Base-by-base conservation (phyloP, 1,140 invertebrate genomes). In the Drosophila nasuta region DNA sequence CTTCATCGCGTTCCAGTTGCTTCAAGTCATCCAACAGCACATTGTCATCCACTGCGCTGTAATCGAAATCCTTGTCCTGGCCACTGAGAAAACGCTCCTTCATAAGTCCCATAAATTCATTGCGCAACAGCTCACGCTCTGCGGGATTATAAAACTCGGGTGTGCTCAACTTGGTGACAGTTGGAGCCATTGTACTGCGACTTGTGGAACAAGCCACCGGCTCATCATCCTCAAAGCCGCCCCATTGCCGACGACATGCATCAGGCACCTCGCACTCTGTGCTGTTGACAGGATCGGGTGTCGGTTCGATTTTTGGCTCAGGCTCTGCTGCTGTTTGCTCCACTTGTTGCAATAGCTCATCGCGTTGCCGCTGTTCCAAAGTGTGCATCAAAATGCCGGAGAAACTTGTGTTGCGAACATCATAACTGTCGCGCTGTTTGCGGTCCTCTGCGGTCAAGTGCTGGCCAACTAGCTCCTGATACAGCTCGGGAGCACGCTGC, bases 71-170 rank as follows among this genome's bases (percentile, higher is more conserved):
- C 46, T 85, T 77, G 93, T 98, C 98, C 87, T 96, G 95, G 0
- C 98, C 97, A 79, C 96, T 94, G 30, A 98, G 90, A 93, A 98
- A 99, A 90, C 95, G 96, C 80, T 96, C 94, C 91, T 97, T 96
- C 98, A 99, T 98, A 74, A 96, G 95, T 43, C 96, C 95, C 11
- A 97, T 93, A 92, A 98, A 98, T 93, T 98, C 97, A 83, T 97
- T 94, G 71, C 94, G 94, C 1, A 98, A 91, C n/a, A 97, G 82
- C 49, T 94, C 92, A 82, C 94, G 93, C 93, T 96, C 94, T 3
- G 77, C 81, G 0, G 85, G 77, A 71, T 85, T 90, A 38, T 81
- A 89, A 8, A 58, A 79, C 72, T 94, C 92, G 0, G 93, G 93
- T 69, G 93, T 94, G 58, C 62, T 82, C 6, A 52, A 25, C 3